phyloP scores from a whole-genome alignment of 2,797 vertebrate species.

The Rhinatrema bivittatum region DNA sequence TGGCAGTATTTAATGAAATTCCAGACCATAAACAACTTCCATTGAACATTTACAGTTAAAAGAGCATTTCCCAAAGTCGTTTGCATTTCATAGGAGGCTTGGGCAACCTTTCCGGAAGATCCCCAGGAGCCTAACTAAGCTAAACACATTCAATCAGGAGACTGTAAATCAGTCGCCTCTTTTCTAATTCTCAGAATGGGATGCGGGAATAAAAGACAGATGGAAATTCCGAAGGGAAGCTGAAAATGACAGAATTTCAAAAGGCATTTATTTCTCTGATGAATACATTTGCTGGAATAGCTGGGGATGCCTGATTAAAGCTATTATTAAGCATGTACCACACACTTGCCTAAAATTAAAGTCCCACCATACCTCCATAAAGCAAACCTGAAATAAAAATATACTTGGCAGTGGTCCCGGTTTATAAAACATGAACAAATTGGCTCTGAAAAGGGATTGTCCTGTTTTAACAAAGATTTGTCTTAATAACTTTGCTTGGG shows the following conservation, averaged over 20 bases:
- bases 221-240: slow-evolving; percentile 31
- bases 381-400: no score
- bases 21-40: slow-evolving; percentile 27
- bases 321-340: no score
- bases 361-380: no score
- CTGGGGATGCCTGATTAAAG: no score
- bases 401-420: no score
- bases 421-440: no score
- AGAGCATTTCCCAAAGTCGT: slow-evolving; percentile 41
- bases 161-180: slow-evolving; percentile 27
- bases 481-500: no score
- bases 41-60: slow-evolving; percentile 27
- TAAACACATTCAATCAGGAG: slow-evolving; percentile 24
- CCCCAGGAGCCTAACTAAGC: slow-evolving; percentile 27
- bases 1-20: slow-evolving; percentile 30
- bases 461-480: no score
- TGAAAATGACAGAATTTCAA: slow-evolving; percentile 34
- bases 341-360: no score
- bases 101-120: slow-evolving; percentile 21
- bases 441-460: no score
- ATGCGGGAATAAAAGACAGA: slow-evolving; percentile 33
- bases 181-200: slow-evolving; percentile 25
- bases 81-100: slow-evolving; percentile 29
- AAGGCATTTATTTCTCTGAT: slow-evolving; percentile 30
- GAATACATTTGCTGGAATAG: no score